Evolutionary conservation across 2,113 vertebrate species (phyloP), one percentile per base, ranked within the genome.

Genomic region (Nycticebus coucang): DNA sequence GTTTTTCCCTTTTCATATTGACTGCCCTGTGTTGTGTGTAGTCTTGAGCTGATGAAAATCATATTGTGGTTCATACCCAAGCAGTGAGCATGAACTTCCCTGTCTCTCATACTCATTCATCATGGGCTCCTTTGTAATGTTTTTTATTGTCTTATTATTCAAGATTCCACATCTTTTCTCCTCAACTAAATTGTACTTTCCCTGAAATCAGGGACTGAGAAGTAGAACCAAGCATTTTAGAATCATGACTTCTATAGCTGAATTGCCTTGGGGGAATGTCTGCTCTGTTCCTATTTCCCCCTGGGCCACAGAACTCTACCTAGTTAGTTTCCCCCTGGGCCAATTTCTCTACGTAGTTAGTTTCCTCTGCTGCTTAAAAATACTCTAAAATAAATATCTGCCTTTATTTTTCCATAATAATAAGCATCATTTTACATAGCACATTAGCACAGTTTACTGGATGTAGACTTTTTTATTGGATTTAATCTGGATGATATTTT

Each of bases 401-500:
- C 2, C 55, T 13, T n/a, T 79, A 33, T 87, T 92, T 93, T 80
- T 41, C 33, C 90, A 37, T 41, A 91, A 55, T 33, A 86, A 26
- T 17, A 75, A 60, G 9, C 45, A 62, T 66, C 3, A 82, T 74
- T 72, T 84, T 80, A 59, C 8, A 26, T 82, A 82, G 17, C 26
- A 85, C 8, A 57, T 89, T 77, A 82, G 22, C 53, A 81, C 19
- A 68, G 26, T 80, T 71, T 83, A 71, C 35, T 94, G 4, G 17
- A 64, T 93, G 45, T 50, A 50, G 45, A 50, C 45, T 50, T 50
- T 50, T 50, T 50, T 10, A 71, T 41, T 94, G 4, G 17, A 64
- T 93, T 92, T 92, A 92, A 59, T 84, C 26, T 60, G 64, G 28
- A 68, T 71, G 85, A 64, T 91, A 85, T 71, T 83, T 26, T 93